phyloP scores from a whole-genome alignment of 2,888 invertebrate genomes.

The Chrysodeixis includens region DNA sequence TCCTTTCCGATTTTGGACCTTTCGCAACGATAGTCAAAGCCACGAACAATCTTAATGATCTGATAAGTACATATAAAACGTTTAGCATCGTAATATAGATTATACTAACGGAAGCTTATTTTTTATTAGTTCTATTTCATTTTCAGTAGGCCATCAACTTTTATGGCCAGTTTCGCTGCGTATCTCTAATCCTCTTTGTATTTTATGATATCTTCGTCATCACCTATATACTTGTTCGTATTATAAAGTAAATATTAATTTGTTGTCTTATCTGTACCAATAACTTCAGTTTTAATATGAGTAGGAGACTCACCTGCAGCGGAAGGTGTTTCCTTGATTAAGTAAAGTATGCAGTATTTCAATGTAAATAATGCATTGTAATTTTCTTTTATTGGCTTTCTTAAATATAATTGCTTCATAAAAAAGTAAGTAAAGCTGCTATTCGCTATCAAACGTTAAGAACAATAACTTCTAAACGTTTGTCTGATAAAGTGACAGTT shows the following conservation, averaged over 20 bases:
- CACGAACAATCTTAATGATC: constrained; percentile 49
- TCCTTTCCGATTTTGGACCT: constrained; percentile 69
- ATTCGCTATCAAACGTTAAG: constrained; percentile 9
- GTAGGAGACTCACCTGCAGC: constrained; percentile 35
- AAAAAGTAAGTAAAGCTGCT: constrained; percentile 20
- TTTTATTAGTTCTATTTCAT: constrained; percentile 44
- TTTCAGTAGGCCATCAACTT: constrained; percentile 21
- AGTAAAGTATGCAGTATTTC: constrained; percentile 31
- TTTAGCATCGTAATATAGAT: constrained; percentile 44
- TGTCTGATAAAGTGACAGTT: constrained; percentile 25
- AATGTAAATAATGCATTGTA: constrained; percentile 53
- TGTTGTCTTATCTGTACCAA: constrained; percentile 29
- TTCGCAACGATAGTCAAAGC: constrained; percentile 45
- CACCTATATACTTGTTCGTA: constrained; percentile 15
- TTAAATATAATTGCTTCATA: constrained; percentile 24
- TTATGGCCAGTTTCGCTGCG: constrained; percentile 31
- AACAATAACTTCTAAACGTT: constrained; percentile 31
- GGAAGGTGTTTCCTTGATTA: constrained; percentile 36
- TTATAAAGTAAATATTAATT: constrained; percentile 23
- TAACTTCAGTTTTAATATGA: constrained; percentile 26
- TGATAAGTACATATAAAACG: constrained; percentile 51
- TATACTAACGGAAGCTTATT: constrained; percentile 37
- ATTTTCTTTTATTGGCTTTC: constrained; percentile 44
- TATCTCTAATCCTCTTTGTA: constrained; percentile 18
- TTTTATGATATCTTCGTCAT: constrained; percentile 14